Evolutionary conservation across 2,797 vertebrate genomes (phyloP), one percentile per base, ranked within the genome.

Genomic region (Cheracebus regulus): DNA sequence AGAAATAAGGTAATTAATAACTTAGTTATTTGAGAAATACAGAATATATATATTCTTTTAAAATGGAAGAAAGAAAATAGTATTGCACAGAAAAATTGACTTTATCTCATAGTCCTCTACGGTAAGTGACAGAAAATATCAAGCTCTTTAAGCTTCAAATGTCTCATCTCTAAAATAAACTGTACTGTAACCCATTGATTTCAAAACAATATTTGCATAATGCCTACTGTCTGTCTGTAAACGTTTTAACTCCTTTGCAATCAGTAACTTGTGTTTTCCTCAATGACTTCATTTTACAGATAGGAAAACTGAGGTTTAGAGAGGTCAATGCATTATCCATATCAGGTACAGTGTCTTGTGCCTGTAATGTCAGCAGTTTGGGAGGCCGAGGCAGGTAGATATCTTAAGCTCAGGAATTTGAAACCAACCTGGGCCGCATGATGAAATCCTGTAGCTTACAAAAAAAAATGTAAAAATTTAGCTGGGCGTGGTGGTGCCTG

Each of bases 401-500:
- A 1, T 0, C 30, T 67, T 67, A 17, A 67, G 7, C 61, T 33
- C 61, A 67, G 61, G 61, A 67, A n/a, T n/a, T n/a, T 67, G 61
- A 67, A 67, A 67, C 15, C 33, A 67, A 67, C 61, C 61, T n/a
- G 61, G 15, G 61, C 61, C 19, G 7, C 61, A 67, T n/a, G 61
- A 67, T 4, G 61, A 33, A 8, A 67, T 4, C 14, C 61, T 67
- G 61, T n/a, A 19, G 61, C 15, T 67, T 67, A 67, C 7, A 7
- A 64, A 64, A 22, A 55, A 55, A 67, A n/a, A n/a, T 2, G 61
- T 3, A 4, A 67, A n/a, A 67, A 67, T 67, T 67, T 67, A 67
- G 15, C 33, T 8, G 33, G 7, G 15, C 1, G 1, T 67, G 33
- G 33, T 2, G 33, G 61, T 67, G 3, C 61, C 30, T 0, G 3